Base-by-base conservation (phyloP, 2,797 vertebrate genomes). In the Peromyscus melanophrys region DNA sequence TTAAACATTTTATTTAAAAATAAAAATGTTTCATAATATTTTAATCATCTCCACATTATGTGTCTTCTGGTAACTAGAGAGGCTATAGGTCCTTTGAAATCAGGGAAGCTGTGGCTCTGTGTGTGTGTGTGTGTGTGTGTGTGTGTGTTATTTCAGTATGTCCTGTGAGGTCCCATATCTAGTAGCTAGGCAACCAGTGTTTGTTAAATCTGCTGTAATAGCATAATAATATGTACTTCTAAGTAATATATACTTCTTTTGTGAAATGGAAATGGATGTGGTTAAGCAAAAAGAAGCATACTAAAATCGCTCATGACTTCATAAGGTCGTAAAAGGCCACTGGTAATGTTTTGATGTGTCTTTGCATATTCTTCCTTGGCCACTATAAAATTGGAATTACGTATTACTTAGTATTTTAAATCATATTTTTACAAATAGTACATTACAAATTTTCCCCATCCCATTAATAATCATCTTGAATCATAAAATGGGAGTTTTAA, bases 391-490 rank as follows among this genome's bases (percentile, higher is more conserved):
- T 40, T 89, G 12, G 31, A 43, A 91, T 86, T n/a, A 65, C 37
- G 27, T 0, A 87, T 82, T 75, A 65, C 46, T 40, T 83, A 86
- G 57, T 83, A n/a, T 96, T 96, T 94, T 91, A 59, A 96, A 92
- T 65, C 8, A 21, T 34, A 17, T 91, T 94, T 94, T 93, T 89
- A 90, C 23, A 83, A 86, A 46, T 84, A 12, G 25, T 89, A 76
- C 83, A 31, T 81, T 94, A 49, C n/a, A 13, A 89, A 49, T 12
- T 55, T 90, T 94, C 67, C 4, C 31, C 40, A 73, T 87, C 67
- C 25, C 27, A 49, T 86, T 96, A 94, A 80, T 89, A 94, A 96
- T 85, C 25, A 34, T 76, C 6, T 83, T 94, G 76, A 88, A 84
- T 43, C 73, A 90, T 49, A 69, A 67, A 94, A 69, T 94, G 63